Conservation (phyloP, 2,113 vertebrate genomes). For the Alligator mississippiensis region DNA sequence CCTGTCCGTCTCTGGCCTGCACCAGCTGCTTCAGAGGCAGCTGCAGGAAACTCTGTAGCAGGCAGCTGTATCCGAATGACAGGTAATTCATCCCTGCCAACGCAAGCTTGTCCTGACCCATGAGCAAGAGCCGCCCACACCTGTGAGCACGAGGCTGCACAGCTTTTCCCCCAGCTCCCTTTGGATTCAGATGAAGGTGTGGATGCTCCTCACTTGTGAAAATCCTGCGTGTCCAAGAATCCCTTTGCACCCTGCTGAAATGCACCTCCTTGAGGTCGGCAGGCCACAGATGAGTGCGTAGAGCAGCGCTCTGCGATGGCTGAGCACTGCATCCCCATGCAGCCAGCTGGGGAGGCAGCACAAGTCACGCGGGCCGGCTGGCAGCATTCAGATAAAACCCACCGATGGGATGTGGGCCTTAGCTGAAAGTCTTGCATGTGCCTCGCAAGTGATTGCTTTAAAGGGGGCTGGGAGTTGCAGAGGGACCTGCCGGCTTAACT, state of each 20-base stretch:
- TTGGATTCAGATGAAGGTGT: rapidly evolving
- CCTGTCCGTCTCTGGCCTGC: rapidly evolving
- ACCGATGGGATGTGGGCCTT: rapidly evolving
- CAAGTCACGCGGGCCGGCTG: background rate
- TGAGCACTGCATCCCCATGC: background rate
- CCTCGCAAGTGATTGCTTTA: too few relatives aligned
- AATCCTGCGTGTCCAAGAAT: rapidly evolving
- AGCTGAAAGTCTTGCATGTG: too few relatives aligned
- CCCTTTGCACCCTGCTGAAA: rapidly evolving
- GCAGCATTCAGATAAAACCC: background rate
- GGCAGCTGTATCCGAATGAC: background rate
- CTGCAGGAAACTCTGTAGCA: background rate
- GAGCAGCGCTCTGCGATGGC: background rate
- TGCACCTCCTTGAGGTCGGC: background rate
- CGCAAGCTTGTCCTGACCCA: background rate
- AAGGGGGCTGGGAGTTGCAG: background rate
- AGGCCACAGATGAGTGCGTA: background rate
- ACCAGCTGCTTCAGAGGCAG: background rate
- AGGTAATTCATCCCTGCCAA: too few relatives aligned
- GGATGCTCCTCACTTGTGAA: background rate
- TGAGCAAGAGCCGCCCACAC: background rate
- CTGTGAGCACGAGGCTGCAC: rapidly evolving
- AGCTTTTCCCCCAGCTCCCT: background rate
- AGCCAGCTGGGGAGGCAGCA: background rate
- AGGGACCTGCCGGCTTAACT: background rate